Conservation (phyloP, 1,140 invertebrate species). For the Drosophila setifemur region DNA sequence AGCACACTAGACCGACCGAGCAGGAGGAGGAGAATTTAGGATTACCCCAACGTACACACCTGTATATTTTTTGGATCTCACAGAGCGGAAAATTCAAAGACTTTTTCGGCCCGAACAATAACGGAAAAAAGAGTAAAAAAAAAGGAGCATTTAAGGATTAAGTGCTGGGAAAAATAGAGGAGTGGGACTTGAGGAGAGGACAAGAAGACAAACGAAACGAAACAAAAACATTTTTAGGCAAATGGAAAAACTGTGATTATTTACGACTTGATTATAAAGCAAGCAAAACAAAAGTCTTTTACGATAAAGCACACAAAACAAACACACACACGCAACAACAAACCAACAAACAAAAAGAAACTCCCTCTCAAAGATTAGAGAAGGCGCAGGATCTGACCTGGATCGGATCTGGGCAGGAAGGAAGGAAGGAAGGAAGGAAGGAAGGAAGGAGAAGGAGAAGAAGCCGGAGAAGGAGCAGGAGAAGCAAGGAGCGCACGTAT, state of each 20-base stretch:
- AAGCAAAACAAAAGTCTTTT: conserved; percentile 55
- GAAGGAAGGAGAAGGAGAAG: conserved; percentile 2
- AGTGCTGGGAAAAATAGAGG: conserved; percentile 9
- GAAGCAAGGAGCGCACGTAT: not conserved
- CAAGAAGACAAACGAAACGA: conserved; percentile 10
- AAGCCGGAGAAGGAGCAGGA: not conserved
- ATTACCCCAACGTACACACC: no score
- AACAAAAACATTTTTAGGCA: conserved; percentile 72
- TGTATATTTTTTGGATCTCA: conserved; percentile 38
- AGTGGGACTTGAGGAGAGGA: conserved; percentile 17
- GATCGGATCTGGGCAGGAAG: no score
- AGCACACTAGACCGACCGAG: no score
- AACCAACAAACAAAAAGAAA: conserved; percentile 1
- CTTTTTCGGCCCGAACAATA: conserved; percentile 48
- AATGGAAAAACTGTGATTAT: conserved; percentile 82
- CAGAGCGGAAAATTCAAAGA: conserved; percentile 55
- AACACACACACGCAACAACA: conserved; percentile 5
- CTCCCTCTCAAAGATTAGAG: no score
- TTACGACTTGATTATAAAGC: conserved; percentile 77
- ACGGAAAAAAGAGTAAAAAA: conserved; percentile 6
- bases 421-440: conserved; percentile 5
- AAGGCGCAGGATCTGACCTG: no score
- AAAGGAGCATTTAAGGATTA: conserved; percentile 12
- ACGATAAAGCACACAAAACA: conserved; percentile 32
- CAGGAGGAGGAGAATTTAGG: no score